These are phyloP conservation scores for Channa maculata DNA, from an alignment of 2,113 vertebrate species.

Conservation along the genomic window DNA sequence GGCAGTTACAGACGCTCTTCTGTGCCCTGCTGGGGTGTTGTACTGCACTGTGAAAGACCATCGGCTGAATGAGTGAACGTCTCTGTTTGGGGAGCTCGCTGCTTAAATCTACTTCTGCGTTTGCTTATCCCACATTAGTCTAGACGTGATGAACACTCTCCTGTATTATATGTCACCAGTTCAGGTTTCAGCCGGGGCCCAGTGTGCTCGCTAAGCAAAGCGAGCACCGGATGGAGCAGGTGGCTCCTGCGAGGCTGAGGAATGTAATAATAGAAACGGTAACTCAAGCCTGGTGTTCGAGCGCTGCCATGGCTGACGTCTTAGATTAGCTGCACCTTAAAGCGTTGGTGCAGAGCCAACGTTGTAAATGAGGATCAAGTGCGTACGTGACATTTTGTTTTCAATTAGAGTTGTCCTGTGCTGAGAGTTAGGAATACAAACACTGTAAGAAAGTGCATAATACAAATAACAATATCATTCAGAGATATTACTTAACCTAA, in stretches of 20 bases:
- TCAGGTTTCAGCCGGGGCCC: slow-evolving; percentile 15
- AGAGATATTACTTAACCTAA: too few species aligned
- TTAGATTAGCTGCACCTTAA: not conserved
- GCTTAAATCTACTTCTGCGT: not conserved
- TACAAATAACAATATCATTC: too few species aligned
- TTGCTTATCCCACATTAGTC: slow-evolving; percentile 13
- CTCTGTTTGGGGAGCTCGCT: not conserved
- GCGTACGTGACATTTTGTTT: slow-evolving; percentile 40
- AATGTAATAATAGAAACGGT: slow-evolving; percentile 61
- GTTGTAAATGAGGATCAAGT: slow-evolving; percentile 30
- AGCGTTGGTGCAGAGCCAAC: slow-evolving; percentile 28
- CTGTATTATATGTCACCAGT: not conserved
- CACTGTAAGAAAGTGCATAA: too few species aligned
- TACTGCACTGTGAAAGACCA: not conserved
- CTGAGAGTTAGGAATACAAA: slow-evolving; percentile 27
- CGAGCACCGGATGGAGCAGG: not conserved
- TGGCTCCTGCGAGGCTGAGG: slow-evolving; percentile 23
- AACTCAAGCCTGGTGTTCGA: slow-evolving; percentile 31
- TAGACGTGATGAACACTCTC: slow-evolving; percentile 4
- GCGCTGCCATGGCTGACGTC: not conserved
- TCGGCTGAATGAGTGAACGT: not conserved
- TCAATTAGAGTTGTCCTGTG: slow-evolving; percentile 9
- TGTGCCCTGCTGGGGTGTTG: not conserved
- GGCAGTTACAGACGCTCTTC: too few species aligned
- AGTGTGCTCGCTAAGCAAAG: not conserved